phyloP scores from a whole-genome alignment of 2,888 invertebrate species.

The Heliconius hortense region DNA sequence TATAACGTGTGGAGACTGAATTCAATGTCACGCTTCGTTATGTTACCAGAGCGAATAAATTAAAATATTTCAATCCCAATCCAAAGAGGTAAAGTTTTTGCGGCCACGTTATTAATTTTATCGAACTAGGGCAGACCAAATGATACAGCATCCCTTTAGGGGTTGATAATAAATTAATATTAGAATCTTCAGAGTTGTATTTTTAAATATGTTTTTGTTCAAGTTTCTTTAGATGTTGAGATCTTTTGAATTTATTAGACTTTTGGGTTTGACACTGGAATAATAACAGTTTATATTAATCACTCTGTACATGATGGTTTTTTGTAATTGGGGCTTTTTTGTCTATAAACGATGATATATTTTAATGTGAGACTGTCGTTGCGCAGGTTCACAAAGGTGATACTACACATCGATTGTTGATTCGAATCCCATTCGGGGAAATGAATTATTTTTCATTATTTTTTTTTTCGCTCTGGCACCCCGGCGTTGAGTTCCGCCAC shows the following conservation, averaged over 20 bases:
- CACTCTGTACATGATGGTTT: too few relatives aligned
- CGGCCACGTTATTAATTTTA: conserved; percentile 32
- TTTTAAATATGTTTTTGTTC: conserved; percentile 11
- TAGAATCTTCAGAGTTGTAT: conserved; percentile 18
- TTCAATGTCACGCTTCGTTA: too few relatives aligned
- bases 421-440: too few relatives aligned
- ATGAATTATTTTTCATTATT: too few relatives aligned
- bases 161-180: conserved; percentile 30
- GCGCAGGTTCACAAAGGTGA: too few relatives aligned
- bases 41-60: not conserved
- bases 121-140: conserved; percentile 30
- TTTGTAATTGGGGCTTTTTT: too few relatives aligned
- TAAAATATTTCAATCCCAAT: not conserved
- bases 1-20: too few relatives aligned
- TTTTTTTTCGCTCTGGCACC: too few relatives aligned
- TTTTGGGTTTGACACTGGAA: not conserved
- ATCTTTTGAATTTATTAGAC: not conserved
- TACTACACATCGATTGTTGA: too few relatives aligned
- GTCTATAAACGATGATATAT: too few relatives aligned
- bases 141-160: conserved; percentile 25
- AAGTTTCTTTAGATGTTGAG: not conserved
- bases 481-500: too few relatives aligned
- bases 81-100: conserved; percentile 10
- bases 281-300: not conserved
- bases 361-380: too few relatives aligned